These are phyloP conservation scores for Metopia argyrocephala DNA, from an alignment of 2,888 invertebrate species.

Conservation along the genomic window DNA sequence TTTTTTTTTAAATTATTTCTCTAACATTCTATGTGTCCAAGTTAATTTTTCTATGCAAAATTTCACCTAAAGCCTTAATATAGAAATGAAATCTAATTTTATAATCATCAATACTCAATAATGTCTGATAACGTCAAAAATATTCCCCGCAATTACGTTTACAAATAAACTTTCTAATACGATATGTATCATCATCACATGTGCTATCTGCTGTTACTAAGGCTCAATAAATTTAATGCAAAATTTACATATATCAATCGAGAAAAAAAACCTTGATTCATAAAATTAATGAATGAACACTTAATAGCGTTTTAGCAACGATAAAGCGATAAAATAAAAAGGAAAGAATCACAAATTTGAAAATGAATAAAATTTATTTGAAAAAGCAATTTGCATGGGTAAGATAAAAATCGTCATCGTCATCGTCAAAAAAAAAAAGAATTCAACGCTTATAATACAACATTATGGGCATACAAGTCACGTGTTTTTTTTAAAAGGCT, in stretches of 20 bases:
- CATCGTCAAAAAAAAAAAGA: neutral
- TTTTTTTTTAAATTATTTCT: too few species aligned
- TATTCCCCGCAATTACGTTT: neutral
- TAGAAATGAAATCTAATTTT: neutral
- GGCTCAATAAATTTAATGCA: neutral
- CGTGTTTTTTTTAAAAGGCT: neutral
- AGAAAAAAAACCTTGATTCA: neutral
- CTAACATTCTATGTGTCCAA: too few species aligned
- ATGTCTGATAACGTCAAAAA: neutral
- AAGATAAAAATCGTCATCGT: neutral
- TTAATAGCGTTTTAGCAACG: too few species aligned
- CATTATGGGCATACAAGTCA: neutral
- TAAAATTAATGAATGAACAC: neutral
- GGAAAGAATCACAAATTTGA: neutral
- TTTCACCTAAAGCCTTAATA: too few species aligned
- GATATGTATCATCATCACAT: neutral
- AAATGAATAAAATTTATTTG: neutral
- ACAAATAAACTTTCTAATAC: neutral
- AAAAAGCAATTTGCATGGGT: neutral
- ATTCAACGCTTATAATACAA: neutral
- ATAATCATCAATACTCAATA: neutral
- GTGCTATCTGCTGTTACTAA: neutral
- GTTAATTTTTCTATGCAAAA: too few species aligned
- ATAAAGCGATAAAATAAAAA: neutral
- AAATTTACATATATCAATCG: too few species aligned